phyloP scores from a whole-genome alignment of 2,113 vertebrate species.

The Mus spicilegus region DNA sequence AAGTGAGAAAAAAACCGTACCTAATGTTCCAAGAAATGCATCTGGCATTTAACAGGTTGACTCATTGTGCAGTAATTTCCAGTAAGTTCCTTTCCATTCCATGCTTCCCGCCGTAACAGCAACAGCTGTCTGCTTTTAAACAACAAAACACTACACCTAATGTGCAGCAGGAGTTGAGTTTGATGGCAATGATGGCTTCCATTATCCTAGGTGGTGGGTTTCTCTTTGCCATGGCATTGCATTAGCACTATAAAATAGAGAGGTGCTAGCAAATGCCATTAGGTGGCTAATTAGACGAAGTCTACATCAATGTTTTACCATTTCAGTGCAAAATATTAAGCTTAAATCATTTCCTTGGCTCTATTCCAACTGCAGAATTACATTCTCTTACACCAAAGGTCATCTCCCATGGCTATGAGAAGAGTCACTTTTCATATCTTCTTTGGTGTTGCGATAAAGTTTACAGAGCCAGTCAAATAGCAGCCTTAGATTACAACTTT shows the following conservation, averaged over 20 bases:
- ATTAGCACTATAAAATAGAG: slow-evolving; percentile 4
- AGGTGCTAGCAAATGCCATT: slow-evolving; percentile 25
- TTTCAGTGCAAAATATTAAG: slow-evolving; percentile 18
- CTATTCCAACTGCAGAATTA: slow-evolving; percentile 32
- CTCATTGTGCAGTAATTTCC: slow-evolving; percentile 18
- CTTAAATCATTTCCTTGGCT: slow-evolving; percentile 43
- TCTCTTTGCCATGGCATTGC: not conserved
- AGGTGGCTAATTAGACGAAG: slow-evolving; percentile 37
- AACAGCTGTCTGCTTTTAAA: slow-evolving; percentile 30
- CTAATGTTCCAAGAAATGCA: slow-evolving; percentile 38
- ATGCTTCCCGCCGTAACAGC: not conserved
- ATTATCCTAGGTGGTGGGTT: not conserved
- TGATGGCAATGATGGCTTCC: not conserved
- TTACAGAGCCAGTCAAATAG: slow-evolving; percentile 16
- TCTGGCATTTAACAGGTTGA: slow-evolving; percentile 12
- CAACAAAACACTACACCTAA: not conserved
- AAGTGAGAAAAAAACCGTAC: not conserved
- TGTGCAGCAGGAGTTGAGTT: not conserved
- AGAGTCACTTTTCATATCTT: slow-evolving; percentile 46
- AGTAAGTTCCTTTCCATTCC: slow-evolving; percentile 32
- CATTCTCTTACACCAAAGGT: slow-evolving; percentile 10
- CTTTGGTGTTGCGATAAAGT: not conserved
- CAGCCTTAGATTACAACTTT: not conserved
- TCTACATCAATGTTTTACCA: not conserved
- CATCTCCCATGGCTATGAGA: not conserved